A percentile compares a stretch with the other conserved stretches of the same genome.
phyloP scores from a whole-genome alignment of 2,113 vertebrate genomes.

The Gadus chalcogrammus region DNA sequence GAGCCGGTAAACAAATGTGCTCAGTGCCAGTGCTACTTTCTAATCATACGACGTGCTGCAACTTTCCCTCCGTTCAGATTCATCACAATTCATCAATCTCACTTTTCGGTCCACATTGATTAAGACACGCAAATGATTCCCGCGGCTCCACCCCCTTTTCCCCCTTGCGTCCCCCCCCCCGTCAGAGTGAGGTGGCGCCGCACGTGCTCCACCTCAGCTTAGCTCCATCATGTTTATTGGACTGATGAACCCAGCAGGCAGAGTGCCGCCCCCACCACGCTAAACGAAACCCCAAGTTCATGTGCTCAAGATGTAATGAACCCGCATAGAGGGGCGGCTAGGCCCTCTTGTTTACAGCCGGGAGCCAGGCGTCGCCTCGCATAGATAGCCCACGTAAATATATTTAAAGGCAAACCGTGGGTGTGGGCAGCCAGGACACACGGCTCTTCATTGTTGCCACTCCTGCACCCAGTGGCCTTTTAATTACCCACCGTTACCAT shows the following conservation, averaged over 20 bases:
- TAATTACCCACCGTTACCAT: background rate
- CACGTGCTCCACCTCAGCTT: constrained; percentile 25
- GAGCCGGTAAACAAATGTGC: too few species aligned
- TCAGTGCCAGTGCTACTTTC: background rate
- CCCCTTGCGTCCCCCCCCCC: too few species aligned
- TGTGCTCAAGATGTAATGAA: constrained; percentile 60
- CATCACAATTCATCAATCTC: too few species aligned
- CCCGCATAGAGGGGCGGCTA: constrained; percentile 52
- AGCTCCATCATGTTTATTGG: constrained; percentile 38
- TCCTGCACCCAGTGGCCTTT: background rate
- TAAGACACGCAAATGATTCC: too few species aligned
- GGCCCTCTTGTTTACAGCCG: constrained; percentile 46
- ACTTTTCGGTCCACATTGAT: too few species aligned
- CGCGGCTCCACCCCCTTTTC: too few species aligned
- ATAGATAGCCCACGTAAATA: constrained; percentile 15
- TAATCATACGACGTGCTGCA: background rate
- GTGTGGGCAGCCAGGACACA: constrained; percentile 12
- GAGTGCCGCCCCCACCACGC: background rate
- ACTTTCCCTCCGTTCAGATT: too few species aligned
- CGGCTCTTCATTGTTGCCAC: constrained; percentile 6
- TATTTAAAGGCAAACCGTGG: constrained; percentile 22
- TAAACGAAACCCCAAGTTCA: constrained; percentile 40
- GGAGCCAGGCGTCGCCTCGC: constrained; percentile 27
- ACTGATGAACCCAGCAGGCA: constrained; percentile 35
- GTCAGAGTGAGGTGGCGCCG: too few species aligned